These are phyloP conservation scores for Trichosurus vulpecula DNA, from an alignment of 2,797 vertebrate genomes.

Conservation along the genomic window DNA sequence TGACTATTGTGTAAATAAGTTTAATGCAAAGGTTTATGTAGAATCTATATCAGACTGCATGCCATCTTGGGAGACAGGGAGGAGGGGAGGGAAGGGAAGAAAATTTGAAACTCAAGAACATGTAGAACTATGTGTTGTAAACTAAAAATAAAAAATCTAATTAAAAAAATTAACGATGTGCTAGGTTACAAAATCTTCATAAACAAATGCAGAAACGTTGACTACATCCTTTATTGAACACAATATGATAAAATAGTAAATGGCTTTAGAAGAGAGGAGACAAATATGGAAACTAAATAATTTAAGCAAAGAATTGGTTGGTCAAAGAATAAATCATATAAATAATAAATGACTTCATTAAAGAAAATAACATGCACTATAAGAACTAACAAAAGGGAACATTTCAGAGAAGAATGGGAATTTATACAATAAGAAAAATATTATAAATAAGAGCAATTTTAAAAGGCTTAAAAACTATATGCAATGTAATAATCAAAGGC, in stretches of 20 bases:
- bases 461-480: not conserved
- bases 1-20: no score
- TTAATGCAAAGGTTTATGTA: no score
- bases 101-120: no score
- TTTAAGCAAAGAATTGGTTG: not conserved
- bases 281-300: not conserved
- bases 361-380: not conserved
- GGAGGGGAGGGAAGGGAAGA: no score
- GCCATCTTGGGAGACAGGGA: no score
- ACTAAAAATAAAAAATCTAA: no score
- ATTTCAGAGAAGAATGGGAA: not conserved
- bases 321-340: not conserved
- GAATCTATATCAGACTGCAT: no score
- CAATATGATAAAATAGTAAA: not conserved
- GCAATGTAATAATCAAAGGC: not conserved
- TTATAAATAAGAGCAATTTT: not conserved
- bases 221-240: not conserved
- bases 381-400: not conserved
- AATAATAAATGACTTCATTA: not conserved
- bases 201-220: not conserved
- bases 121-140: no score
- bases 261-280: not conserved
- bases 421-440: not conserved
- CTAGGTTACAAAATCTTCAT: not conserved
- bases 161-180: no score